phyloP scores from a whole-genome alignment of 2,113 vertebrate genomes.

The Columbina picui region DNA sequence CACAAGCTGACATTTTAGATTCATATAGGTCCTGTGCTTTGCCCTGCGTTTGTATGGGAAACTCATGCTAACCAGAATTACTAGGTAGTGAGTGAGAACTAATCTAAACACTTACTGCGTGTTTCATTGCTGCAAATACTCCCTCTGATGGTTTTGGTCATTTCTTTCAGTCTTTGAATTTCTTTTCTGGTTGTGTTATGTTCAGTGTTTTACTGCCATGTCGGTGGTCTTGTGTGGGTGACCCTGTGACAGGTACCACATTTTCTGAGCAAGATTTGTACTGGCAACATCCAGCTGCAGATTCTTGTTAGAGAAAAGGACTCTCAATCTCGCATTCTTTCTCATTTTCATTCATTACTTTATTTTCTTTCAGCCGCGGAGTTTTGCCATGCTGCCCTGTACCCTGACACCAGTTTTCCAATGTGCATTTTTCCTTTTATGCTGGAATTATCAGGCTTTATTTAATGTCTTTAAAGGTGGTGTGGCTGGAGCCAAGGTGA shows the following conservation, averaged over 20 bases:
- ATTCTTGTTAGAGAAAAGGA: neutral
- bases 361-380: neutral
- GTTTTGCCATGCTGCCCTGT: neutral
- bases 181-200: neutral
- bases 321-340: neutral
- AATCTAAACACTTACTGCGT: neutral
- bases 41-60: neutral
- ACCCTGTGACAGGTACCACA: accelerated
- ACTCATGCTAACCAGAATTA: neutral
- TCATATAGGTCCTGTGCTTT: neutral
- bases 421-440: neutral
- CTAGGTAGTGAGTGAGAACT: neutral
- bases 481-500: neutral
- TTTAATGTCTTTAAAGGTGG: neutral
- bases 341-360: neutral
- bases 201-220: neutral
- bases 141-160: neutral
- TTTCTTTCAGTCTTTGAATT: neutral
- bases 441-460: neutral
- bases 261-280: neutral
- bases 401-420: neutral
- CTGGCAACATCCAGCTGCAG: neutral
- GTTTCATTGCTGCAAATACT: neutral
- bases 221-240: neutral
- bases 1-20: neutral